Conservation (phyloP, 2,888 invertebrate species). For the Ochropleura plecta region DNA sequence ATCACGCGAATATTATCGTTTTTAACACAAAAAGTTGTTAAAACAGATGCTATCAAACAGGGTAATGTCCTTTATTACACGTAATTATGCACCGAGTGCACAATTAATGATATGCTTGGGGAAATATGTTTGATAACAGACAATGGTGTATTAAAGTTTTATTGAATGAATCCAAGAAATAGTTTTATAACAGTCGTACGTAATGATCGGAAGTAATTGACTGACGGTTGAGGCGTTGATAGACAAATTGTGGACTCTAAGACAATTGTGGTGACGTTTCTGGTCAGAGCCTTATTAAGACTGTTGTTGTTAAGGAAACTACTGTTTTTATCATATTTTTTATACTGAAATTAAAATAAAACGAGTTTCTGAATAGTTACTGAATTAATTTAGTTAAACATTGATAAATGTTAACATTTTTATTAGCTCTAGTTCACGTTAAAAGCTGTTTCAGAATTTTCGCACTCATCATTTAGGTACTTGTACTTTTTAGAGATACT, state of each 20-base stretch:
- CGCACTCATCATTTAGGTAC: background rate
- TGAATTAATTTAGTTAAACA: no score
- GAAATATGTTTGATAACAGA: conserved; percentile 63
- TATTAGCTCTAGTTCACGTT: background rate
- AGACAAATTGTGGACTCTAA: conserved; percentile 19
- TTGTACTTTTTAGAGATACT: no score
- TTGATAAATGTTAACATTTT: background rate
- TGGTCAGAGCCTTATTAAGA: background rate
- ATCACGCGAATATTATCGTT: conserved; percentile 78
- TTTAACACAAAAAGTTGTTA: conserved; percentile 80
- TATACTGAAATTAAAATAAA: no score
- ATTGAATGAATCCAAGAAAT: conserved; percentile 61
- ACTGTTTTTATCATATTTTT: background rate
- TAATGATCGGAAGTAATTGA: conserved; percentile 45
- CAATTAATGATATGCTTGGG: conserved; percentile 69
- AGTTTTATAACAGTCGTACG: conserved; percentile 27
- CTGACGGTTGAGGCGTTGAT: conserved; percentile 22
- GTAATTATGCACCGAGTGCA: conserved; percentile 78
- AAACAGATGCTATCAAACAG: conserved; percentile 77
- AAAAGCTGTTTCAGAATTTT: background rate
- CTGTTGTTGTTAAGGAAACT: background rate
- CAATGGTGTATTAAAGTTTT: conserved; percentile 69
- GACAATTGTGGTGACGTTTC: conserved; percentile 16
- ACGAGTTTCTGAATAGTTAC: no score
- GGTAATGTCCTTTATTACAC: conserved; percentile 82